Conservation (phyloP, 2,113 vertebrate species). For the Phoxinus phoxinus region DNA sequence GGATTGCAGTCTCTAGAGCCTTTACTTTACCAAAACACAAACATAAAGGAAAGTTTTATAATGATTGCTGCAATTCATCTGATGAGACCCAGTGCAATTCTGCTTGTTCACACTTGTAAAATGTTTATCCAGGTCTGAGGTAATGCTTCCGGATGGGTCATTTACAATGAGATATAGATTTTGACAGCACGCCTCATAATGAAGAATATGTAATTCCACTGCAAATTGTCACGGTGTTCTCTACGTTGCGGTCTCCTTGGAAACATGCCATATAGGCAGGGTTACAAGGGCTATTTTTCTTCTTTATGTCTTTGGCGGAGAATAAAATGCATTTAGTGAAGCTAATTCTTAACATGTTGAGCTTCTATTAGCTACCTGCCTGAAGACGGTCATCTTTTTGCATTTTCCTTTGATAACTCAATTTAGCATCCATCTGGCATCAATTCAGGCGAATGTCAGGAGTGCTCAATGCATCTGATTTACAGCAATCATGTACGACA, state of each 20-base stretch:
- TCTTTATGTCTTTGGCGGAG: background rate
- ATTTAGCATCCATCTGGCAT: slow-evolving; percentile 47
- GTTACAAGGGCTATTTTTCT: slow-evolving; percentile 16
- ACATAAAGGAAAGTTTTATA: slow-evolving; percentile 48
- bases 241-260: slow-evolving; percentile 36
- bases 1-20: slow-evolving; percentile 55
- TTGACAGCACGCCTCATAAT: slow-evolving; percentile 58
- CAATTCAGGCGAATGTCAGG: slow-evolving; percentile 33
- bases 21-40: slow-evolving; percentile 50
- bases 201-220: slow-evolving; percentile 59
- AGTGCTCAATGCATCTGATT: slow-evolving; percentile 41
- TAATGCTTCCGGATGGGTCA: slow-evolving; percentile 62
- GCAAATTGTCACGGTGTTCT: background rate
- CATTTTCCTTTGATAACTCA: slow-evolving; percentile 38
- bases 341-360: background rate
- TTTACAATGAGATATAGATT: slow-evolving; percentile 64
- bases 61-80: slow-evolving; percentile 61
- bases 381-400: background rate
- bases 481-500: slow-evolving; percentile 46
- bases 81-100: background rate
- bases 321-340: slow-evolving; percentile 10
- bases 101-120: slow-evolving; percentile 53
- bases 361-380: slow-evolving; percentile 7
- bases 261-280: slow-evolving; percentile 57
- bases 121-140: slow-evolving; percentile 54